Evolutionary conservation across 2,113 vertebrate genomes (phyloP).

Genomic region (Hypocryptadius cinnamomeus): DNA sequence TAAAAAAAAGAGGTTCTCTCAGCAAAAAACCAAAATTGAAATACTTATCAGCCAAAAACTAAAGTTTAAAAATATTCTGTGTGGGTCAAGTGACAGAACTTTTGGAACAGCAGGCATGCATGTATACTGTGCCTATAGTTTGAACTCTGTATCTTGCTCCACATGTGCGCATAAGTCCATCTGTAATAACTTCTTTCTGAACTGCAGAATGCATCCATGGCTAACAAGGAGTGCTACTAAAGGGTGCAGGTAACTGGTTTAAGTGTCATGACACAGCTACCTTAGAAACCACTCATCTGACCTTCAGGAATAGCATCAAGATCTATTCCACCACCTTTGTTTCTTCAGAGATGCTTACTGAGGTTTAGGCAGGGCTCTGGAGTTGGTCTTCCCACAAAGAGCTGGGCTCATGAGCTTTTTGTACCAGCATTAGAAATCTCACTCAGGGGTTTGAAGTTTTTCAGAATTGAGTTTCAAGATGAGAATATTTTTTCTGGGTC

Average conservation of each 20-base stretch:
- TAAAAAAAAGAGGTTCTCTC: conserved; percentile 58
- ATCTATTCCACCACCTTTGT: neutral
- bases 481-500: neutral
- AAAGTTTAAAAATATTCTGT: conserved; percentile 44
- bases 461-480: neutral
- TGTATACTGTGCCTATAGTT: neutral
- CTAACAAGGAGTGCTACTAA: neutral
- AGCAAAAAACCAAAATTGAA: conserved; percentile 67
- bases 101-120: conserved; percentile 20
- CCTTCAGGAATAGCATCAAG: neutral
- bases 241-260: neutral
- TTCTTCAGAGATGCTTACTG: neutral
- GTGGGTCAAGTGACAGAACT: conserved; percentile 39
- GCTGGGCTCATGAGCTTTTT: neutral
- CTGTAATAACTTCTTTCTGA: neutral
- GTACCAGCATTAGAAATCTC: neutral
- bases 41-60: conserved; percentile 56
- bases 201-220: neutral
- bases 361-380: neutral
- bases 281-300: neutral
- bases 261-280: neutral
- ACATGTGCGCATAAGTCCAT: neutral
- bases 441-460: neutral
- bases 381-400: neutral
- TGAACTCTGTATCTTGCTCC: neutral